Evolutionary conservation across 2,888 invertebrate species (phyloP).

Genomic region (Eristalis intricaria): DNA sequence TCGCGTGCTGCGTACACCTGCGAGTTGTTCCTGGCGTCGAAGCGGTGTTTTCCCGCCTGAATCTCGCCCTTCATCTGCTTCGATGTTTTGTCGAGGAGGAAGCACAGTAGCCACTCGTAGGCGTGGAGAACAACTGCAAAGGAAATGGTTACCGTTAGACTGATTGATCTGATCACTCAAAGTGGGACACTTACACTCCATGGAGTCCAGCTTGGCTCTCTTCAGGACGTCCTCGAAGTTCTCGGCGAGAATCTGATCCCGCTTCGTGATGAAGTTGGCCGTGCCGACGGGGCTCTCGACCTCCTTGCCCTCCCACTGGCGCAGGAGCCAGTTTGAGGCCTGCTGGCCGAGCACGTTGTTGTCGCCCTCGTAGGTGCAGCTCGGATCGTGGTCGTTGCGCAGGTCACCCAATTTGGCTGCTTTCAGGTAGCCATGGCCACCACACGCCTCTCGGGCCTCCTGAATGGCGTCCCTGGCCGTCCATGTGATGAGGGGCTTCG

Average conservation of each 20-base stretch:
- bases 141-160: neutral
- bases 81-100: slow-evolving; percentile 88
- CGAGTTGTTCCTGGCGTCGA: slow-evolving; percentile 89
- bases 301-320: slow-evolving; percentile 84
- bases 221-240: slow-evolving; percentile 73
- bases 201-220: slow-evolving; percentile 73
- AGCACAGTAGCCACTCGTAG: slow-evolving; percentile 93
- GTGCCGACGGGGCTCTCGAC: slow-evolving; percentile 87
- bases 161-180: neutral
- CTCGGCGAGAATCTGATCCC: slow-evolving; percentile 81
- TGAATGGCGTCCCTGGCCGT: slow-evolving; percentile 89
- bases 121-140: slow-evolving; percentile 86
- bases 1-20: slow-evolving; percentile 91
- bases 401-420: slow-evolving; percentile 93
- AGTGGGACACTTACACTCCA: slow-evolving; percentile 77
- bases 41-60: slow-evolving; percentile 85
- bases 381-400: slow-evolving; percentile 93
- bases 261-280: slow-evolving; percentile 85
- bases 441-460: slow-evolving; percentile 92
- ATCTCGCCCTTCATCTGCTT: slow-evolving; percentile 84
- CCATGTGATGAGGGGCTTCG: slow-evolving; percentile 89
- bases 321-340: slow-evolving; percentile 92
- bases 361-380: slow-evolving; percentile 96
- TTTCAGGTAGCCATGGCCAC: slow-evolving; percentile 90
- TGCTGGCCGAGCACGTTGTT: slow-evolving; percentile 96